phyloP scores from a whole-genome alignment of 2,888 invertebrate genomes.

The Noctuana brunneofusca region DNA sequence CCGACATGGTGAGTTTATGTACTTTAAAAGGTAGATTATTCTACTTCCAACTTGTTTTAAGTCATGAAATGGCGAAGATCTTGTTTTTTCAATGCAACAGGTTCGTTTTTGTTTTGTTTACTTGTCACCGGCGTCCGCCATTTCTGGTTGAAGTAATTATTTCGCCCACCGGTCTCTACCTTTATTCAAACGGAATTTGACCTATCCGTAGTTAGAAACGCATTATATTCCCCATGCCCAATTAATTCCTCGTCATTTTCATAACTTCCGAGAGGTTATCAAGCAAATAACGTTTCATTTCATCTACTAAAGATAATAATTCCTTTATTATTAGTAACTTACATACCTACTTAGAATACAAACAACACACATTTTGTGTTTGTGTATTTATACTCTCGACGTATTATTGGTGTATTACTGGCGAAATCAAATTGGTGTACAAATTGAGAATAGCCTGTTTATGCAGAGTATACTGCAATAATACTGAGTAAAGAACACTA shows the following conservation, averaged over 20 bases:
- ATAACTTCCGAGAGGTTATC: background rate
- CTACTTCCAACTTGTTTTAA: conserved; percentile 59
- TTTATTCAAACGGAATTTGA: conserved; percentile 21
- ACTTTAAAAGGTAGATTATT: conserved; percentile 49
- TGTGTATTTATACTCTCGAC: no score
- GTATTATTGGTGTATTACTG: no score
- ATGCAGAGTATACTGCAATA: no score
- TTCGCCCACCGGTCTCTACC: conserved; percentile 68
- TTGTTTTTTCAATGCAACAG: conserved; percentile 79
- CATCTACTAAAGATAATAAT: no score
- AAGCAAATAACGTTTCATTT: background rate
- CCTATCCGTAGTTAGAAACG: background rate
- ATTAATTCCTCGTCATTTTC: background rate
- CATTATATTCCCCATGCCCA: background rate
- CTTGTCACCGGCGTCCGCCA: conserved; percentile 85
- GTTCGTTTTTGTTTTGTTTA: conserved; percentile 84
- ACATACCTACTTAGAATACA: no score
- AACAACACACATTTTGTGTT: no score
- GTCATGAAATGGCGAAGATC: conserved; percentile 67
- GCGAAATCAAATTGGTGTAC: no score
- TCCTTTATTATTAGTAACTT: no score
- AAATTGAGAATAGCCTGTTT: no score
- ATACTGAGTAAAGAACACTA: no score
- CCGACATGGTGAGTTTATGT: conserved; percentile 87
- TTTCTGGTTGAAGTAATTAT: conserved; percentile 76